Percentiles rank a stretch among this genome's conserved stretches.
Evolutionary conservation across 1,140 invertebrate species (phyloP).

Genomic region (Drosophila chauvacae): DNA sequence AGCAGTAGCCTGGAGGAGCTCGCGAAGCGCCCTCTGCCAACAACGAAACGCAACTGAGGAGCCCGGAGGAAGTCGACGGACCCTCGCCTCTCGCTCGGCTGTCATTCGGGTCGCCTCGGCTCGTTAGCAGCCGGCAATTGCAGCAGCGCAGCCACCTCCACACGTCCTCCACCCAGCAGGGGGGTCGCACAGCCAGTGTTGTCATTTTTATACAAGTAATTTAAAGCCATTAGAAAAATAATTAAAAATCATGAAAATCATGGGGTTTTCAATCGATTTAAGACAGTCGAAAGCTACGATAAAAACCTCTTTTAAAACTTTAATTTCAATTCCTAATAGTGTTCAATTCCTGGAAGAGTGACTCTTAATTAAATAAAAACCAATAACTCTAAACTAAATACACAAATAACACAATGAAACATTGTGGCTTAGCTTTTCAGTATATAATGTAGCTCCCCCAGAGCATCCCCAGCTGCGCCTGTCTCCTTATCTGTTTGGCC

Average conservation of each 20-base stretch:
- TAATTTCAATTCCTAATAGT: not conserved
- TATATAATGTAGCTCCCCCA: not conserved
- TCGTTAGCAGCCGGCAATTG: slow-evolving; percentile 40
- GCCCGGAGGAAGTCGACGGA: slow-evolving; percentile 23
- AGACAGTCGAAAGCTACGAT: rapidly evolving
- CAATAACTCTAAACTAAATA: not conserved
- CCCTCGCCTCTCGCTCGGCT: slow-evolving; percentile 7
- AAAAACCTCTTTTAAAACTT: not conserved
- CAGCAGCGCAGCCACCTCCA: slow-evolving; percentile 21
- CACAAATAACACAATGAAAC: not conserved
- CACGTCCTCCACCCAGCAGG: not conserved
- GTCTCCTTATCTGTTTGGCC: slow-evolving; percentile 1
- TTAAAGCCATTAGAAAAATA: not conserved
- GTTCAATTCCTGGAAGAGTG: too few species aligned
- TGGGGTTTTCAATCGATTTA: too few species aligned
- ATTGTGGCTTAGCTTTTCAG: not conserved
- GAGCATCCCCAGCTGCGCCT: slow-evolving; percentile 1
- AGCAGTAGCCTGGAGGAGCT: slow-evolving; percentile 12
- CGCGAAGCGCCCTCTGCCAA: slow-evolving; percentile 24
- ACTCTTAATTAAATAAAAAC: not conserved
- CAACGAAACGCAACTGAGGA: slow-evolving; percentile 58
- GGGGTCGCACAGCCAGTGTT: slow-evolving; percentile 15
- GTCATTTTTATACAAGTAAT: not conserved
- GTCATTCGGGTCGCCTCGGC: slow-evolving; percentile 32
- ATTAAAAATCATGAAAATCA: not conserved